Evolutionary conservation across 2,888 invertebrate genomes (phyloP), one percentile per base, ranked within the genome.

Genomic region (Orgyia antiqua): DNA sequence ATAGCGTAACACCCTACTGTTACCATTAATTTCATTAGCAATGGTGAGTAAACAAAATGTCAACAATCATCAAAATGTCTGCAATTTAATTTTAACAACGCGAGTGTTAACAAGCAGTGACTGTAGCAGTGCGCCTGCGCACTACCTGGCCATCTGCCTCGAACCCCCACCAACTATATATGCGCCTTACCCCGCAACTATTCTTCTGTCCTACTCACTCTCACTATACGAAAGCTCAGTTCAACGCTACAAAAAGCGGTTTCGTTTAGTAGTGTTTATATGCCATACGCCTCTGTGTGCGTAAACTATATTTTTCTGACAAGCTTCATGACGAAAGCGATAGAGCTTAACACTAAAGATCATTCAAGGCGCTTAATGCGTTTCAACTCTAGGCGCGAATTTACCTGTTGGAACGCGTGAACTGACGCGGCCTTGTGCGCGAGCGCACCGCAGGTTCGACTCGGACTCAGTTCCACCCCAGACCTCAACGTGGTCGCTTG

Each of bases 361-460:
- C 55, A 56, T 58, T 51, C 46, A 58, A 42, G 77, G 75, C 70
- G 58, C 61, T 72, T 83, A 71, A 39, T 53, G 54, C 80, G 52
- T 83, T 86, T 64, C 62, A 45, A 45, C 45, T 53, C 44, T 51
- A 43, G 48, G 62, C 66, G 55, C 62, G 64, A 73, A 71, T 74
- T 87, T 86, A 88, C 87, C 87, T 87, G 87, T 84, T 88, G 88
- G 89, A 88, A 87, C 89, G 84, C 83, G 82, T 84, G 84, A 87
- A 87, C 84, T 80, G 74, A 71, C 77, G 83, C 87, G 86, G 87
- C 86, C 87, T 87, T 87, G 88, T 87, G 88, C 87, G 88, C 88
- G 87, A 87, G 86, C 87, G 86, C 86, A 79, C 64, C 73, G 70
- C 78, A 82, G 77, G 82, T 83, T 78, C 63, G 72, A 74, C 68